Percentiles rank a stretch among this genome's conserved stretches.
Evolutionary conservation across 2,113 vertebrate genomes (phyloP).

Genomic region (Mesembrinibis cayennensis): DNA sequence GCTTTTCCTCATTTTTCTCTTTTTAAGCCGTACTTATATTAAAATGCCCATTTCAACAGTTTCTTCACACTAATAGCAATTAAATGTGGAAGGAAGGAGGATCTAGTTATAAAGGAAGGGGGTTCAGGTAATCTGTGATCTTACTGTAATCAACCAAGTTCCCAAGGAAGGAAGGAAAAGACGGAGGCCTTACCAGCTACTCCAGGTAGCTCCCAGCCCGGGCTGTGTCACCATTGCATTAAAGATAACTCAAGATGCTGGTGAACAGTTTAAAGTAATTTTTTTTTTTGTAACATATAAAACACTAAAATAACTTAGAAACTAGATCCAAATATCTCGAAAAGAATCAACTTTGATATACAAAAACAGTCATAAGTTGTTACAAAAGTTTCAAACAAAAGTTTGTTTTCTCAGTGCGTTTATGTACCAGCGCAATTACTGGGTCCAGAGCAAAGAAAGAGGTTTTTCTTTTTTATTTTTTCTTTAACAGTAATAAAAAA

Average conservation of each 20-base stretch:
- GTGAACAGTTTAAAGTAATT: constrained; percentile 83
- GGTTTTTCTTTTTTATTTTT: constrained; percentile 76
- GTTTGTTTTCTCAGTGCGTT: constrained; percentile 97
- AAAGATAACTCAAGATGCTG: constrained; percentile 83
- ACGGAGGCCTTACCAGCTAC: constrained; percentile 81
- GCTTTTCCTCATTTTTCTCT: constrained; percentile 73
- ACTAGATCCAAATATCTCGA: constrained; percentile 98
- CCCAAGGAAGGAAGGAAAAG: constrained; percentile 79
- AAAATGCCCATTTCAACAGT: constrained; percentile 91
- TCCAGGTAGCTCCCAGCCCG: constrained; percentile 87
- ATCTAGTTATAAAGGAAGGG: constrained; percentile 86
- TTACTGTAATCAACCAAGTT: constrained; percentile 83
- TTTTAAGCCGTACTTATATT: constrained; percentile 85
- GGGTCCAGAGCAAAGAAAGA: constrained; percentile 97
- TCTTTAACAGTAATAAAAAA: constrained; percentile 93
- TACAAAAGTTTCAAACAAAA: constrained; percentile 92
- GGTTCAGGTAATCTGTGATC: constrained; percentile 72
- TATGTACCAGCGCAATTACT: constrained; percentile 96
- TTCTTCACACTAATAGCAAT: constrained; percentile 96
- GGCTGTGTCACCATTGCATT: constrained; percentile 78
- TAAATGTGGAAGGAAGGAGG: constrained; percentile 87
- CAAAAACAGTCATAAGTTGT: constrained; percentile 94
- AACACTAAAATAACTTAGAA: constrained; percentile 99
- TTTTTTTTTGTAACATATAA: constrained; percentile 89
- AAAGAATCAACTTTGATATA: constrained; percentile 97